Evolutionary conservation across 2,888 invertebrate species (phyloP), one percentile per base, ranked within the genome.

Genomic region (Callyntrura guangdongensis): DNA sequence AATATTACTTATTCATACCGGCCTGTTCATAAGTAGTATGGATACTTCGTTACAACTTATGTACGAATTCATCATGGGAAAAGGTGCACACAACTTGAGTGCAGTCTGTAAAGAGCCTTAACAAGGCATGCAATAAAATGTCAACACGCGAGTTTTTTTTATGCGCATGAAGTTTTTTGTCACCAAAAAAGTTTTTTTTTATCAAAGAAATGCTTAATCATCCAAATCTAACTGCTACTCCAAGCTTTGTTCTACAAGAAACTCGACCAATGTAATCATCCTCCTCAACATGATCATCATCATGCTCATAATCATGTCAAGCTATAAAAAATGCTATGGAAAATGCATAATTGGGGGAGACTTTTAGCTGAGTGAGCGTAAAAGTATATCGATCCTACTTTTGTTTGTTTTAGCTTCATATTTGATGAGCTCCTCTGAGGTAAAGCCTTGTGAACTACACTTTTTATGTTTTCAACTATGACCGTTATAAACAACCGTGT

Each of bases 171-270:
- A n/a, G n/a, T n/a, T n/a, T n/a, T n/a, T n/a, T n/a, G n/a, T n/a
- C n/a, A n/a, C n/a, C n/a, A n/a, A n/a, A n/a, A n/a, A 59, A 12
- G 12, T 25, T 36, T 72, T 53, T 74, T 53, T 53, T 49, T 0
- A 11, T 49, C 1, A 74, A 74, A 45, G 22, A 49, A 49, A 74
- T 74, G 74, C 74, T 74, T 74, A 74, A 74, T 74, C 74, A 74
- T 74, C 74, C 74, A 74, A 49, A 74, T 14, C 74, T 47, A 74
- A 74, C 47, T 49, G 49, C 20, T 27, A 17, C n/a, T 8, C 11
- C 25, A 25, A 11, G n/a, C 20, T 17, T 5, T 61, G 6, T 61
- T 14, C 20, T 17, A 14, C 67, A 67, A 67, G 25, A 67, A 67
- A 67, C 8, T 22, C 17, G 61, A n/a, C 53, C 9, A 56, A 56